Evolutionary conservation across 2,888 invertebrate species (phyloP), one percentile per base, ranked within the genome.

Genomic region (Luperina testacea): DNA sequence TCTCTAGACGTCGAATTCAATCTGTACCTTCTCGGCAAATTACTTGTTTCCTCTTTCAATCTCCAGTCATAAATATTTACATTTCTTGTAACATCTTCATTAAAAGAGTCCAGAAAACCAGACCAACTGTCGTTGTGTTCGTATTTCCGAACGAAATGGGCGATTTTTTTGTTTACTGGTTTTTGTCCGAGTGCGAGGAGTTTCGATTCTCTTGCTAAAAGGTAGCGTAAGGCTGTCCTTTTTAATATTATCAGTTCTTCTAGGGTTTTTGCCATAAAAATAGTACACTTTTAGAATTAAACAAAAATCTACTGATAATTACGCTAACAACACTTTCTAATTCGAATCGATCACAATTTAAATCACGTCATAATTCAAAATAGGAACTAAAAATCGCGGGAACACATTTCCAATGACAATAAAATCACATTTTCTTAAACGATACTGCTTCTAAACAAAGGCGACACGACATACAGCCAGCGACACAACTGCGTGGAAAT

Each of bases 81-180:
- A 75, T 95, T 96, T 45, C 94, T 94, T 0, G 95, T 95, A 78
- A 96, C 84, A 90, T 96, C 96, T 76, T 96, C 96, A 76, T 93
- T 94, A 8, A 96, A 83, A 4, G 94, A 90, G 63, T 96, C 95
- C 80, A 93, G 84, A 81, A 95, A 95, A 63, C 90, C 92, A 0
- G 92, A 88, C 95, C 94, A 95, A 27, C 93, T 90, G 64, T 91
- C 92, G 61, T 86, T 92, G 7, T 94, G 93, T 75, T 94, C 91
- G 61, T 95, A 92, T 15, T 89, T 92, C 27, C 90, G 92, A 1
- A 96, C 90, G 75, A 94, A 94, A 72, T 95, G 94, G 0, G 96
- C 91, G 2, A 96, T 95, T 91, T 96, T 96, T 63, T 94, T 95
- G 81, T 96, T 96, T 0, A 95, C 91, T 0, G 95, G 95, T 32